phyloP scores from a whole-genome alignment of 2,113 vertebrate genomes.

The Anguilla rostrata region DNA sequence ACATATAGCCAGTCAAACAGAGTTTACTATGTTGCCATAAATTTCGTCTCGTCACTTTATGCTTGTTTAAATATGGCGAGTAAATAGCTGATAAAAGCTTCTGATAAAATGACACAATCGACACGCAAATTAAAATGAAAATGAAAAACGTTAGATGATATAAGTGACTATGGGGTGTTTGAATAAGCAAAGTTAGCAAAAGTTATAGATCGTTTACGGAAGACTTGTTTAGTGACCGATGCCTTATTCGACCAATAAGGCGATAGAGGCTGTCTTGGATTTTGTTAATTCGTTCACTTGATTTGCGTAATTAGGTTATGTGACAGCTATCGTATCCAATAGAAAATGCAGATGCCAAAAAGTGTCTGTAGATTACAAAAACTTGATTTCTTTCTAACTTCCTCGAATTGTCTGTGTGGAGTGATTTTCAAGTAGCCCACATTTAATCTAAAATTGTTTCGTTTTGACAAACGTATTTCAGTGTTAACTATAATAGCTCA shows the following conservation, averaged over 20 bases:
- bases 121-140: neutral
- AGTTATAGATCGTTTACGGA: constrained; percentile 3
- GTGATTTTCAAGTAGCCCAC: neutral
- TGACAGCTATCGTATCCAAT: constrained; percentile 30
- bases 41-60: neutral
- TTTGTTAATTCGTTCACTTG: neutral
- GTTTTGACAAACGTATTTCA: neutral
- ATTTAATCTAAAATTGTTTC: neutral
- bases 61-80: neutral
- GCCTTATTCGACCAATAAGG: constrained; percentile 13
- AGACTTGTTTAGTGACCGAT: constrained; percentile 26
- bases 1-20: neutral
- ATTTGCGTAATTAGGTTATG: constrained; percentile 38
- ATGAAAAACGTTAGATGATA: neutral
- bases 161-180: neutral
- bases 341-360: neutral
- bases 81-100: neutral
- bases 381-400: neutral
- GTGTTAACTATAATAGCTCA: neutral
- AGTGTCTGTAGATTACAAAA: neutral
- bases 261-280: constrained; percentile 22
- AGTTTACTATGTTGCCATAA: no score
- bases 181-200: neutral
- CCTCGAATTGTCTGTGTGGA: neutral
- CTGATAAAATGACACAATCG: neutral